Evolutionary conservation across 2,113 vertebrate species (phyloP).

Genomic region (Zootoca vivipara): DNA sequence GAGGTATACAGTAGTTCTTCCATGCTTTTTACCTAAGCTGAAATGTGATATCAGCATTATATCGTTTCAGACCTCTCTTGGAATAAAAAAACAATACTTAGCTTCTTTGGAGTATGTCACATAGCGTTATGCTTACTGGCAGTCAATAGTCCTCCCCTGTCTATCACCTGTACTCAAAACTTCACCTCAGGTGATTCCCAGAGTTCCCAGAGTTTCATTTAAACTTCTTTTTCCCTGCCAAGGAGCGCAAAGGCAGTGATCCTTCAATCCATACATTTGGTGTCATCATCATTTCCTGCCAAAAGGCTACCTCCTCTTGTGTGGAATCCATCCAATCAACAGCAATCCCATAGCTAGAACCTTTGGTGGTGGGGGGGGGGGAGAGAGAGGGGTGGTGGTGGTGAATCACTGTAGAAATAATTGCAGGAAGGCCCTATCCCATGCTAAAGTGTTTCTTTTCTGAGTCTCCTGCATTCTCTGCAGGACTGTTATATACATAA

Average conservation of each 20-base stretch:
- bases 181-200: background rate
- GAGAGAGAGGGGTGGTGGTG: background rate
- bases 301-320: conserved; percentile 72
- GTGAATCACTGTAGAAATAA: background rate
- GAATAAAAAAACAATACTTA: background rate
- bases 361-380: conserved; percentile 25
- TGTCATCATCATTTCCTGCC: conserved; percentile 75
- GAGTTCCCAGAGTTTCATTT: conserved; percentile 42
- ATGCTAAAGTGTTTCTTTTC: background rate
- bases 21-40: conserved; percentile 4
- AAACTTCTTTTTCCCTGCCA: conserved; percentile 63
- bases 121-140: background rate
- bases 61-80: background rate
- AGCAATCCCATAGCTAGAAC: conserved; percentile 72
- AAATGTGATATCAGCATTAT: conserved; percentile 15
- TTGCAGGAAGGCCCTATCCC: background rate
- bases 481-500: too few species aligned
- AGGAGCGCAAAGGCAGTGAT: conserved; percentile 67
- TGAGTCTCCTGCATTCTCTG: too few species aligned
- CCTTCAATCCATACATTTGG: conserved; percentile 76
- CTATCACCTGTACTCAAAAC: background rate
- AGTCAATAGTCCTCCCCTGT: fast-evolving
- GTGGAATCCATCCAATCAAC: conserved; percentile 80
- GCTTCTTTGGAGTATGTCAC: conserved; percentile 19
- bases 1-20: conserved; percentile 37